phyloP scores from a whole-genome alignment of 2,113 vertebrate genomes.

The Paradisaea rubra region DNA sequence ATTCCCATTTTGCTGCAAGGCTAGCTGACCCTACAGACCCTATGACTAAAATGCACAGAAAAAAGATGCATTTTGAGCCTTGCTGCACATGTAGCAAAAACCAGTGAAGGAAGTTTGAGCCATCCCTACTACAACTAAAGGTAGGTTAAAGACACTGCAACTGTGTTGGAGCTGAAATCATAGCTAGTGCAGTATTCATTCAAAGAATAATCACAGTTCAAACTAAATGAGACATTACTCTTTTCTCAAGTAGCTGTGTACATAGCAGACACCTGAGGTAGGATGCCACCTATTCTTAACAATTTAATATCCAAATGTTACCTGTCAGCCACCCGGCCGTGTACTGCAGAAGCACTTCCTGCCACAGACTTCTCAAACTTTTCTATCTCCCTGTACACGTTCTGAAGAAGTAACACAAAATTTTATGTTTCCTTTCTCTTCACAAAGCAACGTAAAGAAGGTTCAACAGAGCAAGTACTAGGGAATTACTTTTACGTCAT shows the following conservation, averaged over 20 bases:
- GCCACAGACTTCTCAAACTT: conserved; percentile 81
- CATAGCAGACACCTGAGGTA: not conserved
- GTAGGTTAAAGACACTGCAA: not conserved
- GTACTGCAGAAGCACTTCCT: conserved; percentile 32
- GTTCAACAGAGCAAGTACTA: not conserved
- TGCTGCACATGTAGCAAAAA: not conserved
- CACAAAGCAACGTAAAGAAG: not conserved
- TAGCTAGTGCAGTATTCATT: not conserved
- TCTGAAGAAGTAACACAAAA: conserved; percentile 66
- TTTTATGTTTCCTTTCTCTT: not conserved
- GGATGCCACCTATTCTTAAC: not conserved
- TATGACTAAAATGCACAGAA: not conserved
- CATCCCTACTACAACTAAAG: not conserved
- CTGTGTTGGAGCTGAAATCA: not conserved
- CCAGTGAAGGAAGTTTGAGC: not conserved
- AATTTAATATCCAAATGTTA: conserved; percentile 1
- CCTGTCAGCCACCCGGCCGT: conserved; percentile 57
- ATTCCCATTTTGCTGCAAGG: not conserved
- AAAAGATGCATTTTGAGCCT: not conserved
- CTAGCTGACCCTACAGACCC: not conserved
- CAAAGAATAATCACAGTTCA: not conserved
- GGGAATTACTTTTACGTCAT: not conserved
- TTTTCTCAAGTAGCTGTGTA: not conserved
- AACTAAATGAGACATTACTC: not conserved
- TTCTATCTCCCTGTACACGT: conserved; percentile 77